These are phyloP conservation scores for Danio rerio DNA, from an alignment of 2,113 vertebrate genomes.

Conservation along the genomic window GRCz12tu NC_133192.1:13601501-13602000, in stretches of 20 bases:
- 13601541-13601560: constrained; percentile 82
- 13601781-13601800: no score
- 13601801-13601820: no score
- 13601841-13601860: no score
- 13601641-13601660: constrained; percentile 76
- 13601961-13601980: no score
- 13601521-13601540: constrained; percentile 75
- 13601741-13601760: not conserved
- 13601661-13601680: constrained; percentile 84
- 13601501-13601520: constrained; percentile 52
- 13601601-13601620: constrained; percentile 77
- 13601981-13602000: no score
- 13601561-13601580: constrained; percentile 80
- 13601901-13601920: no score
- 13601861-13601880: no score
- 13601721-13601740: constrained; percentile 77
- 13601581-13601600: constrained; percentile 84
- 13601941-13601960: no score
- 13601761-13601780: not conserved
- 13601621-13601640: constrained; percentile 76
- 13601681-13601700: constrained; percentile 87
- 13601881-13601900: no score
- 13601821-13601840: no score
- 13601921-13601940: no score
- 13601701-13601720: constrained; percentile 83